phyloP scores from a whole-genome alignment of 2,113 vertebrate genomes.

The Myotis davidii region DNA sequence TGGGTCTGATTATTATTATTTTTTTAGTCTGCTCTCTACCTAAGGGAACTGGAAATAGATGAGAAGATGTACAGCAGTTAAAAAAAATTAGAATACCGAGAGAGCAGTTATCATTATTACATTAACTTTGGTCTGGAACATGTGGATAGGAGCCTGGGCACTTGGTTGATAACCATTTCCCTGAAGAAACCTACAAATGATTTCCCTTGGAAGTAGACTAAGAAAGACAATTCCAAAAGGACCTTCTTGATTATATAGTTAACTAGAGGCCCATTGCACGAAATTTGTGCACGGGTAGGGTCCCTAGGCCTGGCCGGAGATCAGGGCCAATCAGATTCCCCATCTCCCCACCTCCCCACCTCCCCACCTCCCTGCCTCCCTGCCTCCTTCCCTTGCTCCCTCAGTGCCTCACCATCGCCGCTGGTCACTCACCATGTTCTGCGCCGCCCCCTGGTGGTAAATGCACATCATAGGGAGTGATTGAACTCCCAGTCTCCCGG shows the following conservation, averaged over 20 bases:
- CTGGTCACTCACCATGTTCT: too few relatives aligned
- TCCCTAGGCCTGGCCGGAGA: too few relatives aligned
- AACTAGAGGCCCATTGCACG: background rate
- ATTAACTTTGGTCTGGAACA: slow-evolving; percentile 68
- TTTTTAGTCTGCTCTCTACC: slow-evolving; percentile 51
- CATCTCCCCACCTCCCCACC: too few relatives aligned
- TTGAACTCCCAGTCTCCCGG: too few relatives aligned
- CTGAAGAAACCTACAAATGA: slow-evolving; percentile 64
- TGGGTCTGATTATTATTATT: slow-evolving; percentile 68
- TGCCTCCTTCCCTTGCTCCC: too few relatives aligned
- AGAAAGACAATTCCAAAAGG: slow-evolving; percentile 54
- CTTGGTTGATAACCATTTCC: slow-evolving; percentile 75
- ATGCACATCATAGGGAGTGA: too few relatives aligned
- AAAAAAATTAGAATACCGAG: slow-evolving; percentile 73
- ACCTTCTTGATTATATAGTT: slow-evolving; percentile 63
- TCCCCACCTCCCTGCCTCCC: too few relatives aligned
- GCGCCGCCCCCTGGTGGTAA: too few relatives aligned
- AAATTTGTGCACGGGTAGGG: too few relatives aligned
- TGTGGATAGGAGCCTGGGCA: slow-evolving; percentile 61
- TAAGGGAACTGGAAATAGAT: slow-evolving; percentile 73
- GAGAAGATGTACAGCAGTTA: slow-evolving; percentile 71
- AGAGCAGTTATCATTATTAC: slow-evolving; percentile 68
- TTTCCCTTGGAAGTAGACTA: slow-evolving; percentile 65
- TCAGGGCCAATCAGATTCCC: too few relatives aligned
- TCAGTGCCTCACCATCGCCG: too few relatives aligned